Evolutionary conservation across 2,888 invertebrate genomes (phyloP), one percentile per base, ranked within the genome.

Genomic region (Oscheius sp.): DNA sequence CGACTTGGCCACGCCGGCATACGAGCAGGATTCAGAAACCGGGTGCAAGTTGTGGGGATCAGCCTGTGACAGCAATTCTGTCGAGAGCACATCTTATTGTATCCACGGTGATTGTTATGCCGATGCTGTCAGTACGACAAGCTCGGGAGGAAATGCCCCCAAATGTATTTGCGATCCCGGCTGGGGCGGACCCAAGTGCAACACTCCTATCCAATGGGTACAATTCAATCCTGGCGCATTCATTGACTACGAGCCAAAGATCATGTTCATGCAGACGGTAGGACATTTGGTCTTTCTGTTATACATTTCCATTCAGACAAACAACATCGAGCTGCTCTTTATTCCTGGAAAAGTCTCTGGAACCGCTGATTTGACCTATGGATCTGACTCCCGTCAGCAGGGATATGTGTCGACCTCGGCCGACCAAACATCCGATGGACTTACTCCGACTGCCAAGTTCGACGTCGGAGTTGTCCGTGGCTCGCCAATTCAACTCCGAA

Each of bases 21-120:
- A 76, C 56, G 78, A 80, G 55, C 53, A 74, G 53, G 76, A 80
- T 35, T 78, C 79, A 16, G 75, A 79, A 43, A 69, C 69, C 1
- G 96, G 96, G 2, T 99, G 98, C 89, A 93, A 94, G 0, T 94
- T 94, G 88, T 95, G 96, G 13, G 96, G 97, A 87, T 94, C 95
- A 86, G 92, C 93, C 52, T 96, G 97, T 89, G 93, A 94, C 76
- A 89, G 88, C 81, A 94, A 94, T 58, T 94, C 94, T 82, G 92
- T 94, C 21, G 94, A 94, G 0, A 72, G 77, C 2, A 63, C 80
- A 7, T 79, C 77, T 46, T 83, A 80, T 69, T 85, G 85, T 70
- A 74, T 85, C 18, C 83, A 88, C 59, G 88, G 88, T 56, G 85
- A 87, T 69, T 88, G 88, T 68, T 83, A 77, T 69, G 85, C 85